Percentiles rank a stretch among this genome's conserved stretches.
phyloP scores from a whole-genome alignment of 2,797 vertebrate species.

The Anniella stebbinsi region DNA sequence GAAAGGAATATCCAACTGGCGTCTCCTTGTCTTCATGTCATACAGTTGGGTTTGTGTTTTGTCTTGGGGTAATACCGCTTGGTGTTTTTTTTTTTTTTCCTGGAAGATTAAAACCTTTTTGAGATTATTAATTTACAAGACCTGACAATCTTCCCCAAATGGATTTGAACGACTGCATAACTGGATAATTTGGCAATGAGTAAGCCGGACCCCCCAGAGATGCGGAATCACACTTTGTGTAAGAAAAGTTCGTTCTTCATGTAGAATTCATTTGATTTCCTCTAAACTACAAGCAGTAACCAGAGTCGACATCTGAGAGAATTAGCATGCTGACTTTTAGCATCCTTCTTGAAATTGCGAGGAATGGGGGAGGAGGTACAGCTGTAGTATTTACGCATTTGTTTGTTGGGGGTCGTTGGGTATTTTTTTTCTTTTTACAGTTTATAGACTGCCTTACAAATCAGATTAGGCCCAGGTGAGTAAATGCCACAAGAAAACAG shows the following conservation, averaged over 20 bases:
- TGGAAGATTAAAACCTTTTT: slow-evolving; percentile 48
- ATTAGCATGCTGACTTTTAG: slow-evolving; percentile 57
- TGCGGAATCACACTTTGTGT: slow-evolving; percentile 59
- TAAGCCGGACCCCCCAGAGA: slow-evolving; percentile 61
- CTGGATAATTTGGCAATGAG: slow-evolving; percentile 66
- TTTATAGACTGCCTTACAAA: neutral
- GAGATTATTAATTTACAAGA: slow-evolving; percentile 67
- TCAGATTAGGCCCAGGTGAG: neutral
- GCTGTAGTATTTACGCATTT: neutral
- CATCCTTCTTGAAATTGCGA: slow-evolving; percentile 52
- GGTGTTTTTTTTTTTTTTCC: neutral
- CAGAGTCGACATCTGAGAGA: slow-evolving; percentile 62
- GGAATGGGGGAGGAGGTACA: fast-evolving
- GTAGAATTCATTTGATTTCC: slow-evolving; percentile 73
- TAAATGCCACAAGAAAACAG: neutral
- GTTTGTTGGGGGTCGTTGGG: neutral
- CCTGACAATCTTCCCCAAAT: slow-evolving; percentile 63
- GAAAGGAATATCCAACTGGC: neutral
- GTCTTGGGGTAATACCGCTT: neutral
- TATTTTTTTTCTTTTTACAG: neutral
- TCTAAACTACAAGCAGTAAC: slow-evolving; percentile 64
- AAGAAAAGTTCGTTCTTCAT: slow-evolving; percentile 57
- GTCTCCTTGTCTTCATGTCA: neutral
- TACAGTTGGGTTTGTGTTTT: slow-evolving; percentile 20
- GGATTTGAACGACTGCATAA: slow-evolving; percentile 68